A percentile compares a stretch with the other conserved stretches of the same genome.
phyloP scores from a whole-genome alignment of 2,888 invertebrate species.

The Xestia xanthographa region DNA sequence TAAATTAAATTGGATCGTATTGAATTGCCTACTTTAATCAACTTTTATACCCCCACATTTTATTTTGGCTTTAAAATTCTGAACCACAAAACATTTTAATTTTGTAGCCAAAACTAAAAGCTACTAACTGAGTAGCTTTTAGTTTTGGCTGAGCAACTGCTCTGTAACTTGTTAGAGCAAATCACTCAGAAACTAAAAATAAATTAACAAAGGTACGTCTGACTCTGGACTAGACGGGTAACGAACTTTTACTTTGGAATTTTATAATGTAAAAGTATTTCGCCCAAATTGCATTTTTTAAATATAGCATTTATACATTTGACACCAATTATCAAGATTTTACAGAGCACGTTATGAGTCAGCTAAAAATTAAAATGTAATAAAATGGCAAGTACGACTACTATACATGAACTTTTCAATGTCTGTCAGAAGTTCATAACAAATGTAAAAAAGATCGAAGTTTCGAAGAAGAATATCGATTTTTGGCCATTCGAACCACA shows the following conservation, averaged over 20 bases:
- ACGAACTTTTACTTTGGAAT: conserved; percentile 38
- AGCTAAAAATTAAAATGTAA: background rate
- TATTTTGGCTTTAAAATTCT: conserved; percentile 11
- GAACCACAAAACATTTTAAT: conserved; percentile 33
- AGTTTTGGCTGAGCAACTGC: no score
- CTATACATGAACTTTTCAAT: background rate
- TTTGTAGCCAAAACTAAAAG: conserved; percentile 11
- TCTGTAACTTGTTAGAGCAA: conserved; percentile 12
- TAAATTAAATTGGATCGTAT: conserved; percentile 11
- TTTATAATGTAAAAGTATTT: background rate
- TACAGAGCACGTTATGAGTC: background rate
- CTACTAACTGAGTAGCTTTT: no score
- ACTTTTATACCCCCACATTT: background rate
- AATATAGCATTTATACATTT: background rate
- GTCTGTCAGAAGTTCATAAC: background rate
- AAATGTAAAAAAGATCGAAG: no score
- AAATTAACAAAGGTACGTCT: conserved; percentile 47
- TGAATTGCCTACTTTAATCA: conserved; percentile 14
- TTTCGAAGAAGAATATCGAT: no score
- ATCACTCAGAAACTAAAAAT: conserved; percentile 45
- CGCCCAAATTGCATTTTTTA: background rate
- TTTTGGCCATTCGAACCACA: no score
- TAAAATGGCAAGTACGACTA: background rate
- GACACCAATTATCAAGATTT: background rate
- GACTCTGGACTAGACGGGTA: conserved; percentile 26